These are phyloP conservation scores for Upupa epops DNA, from an alignment of 2,113 vertebrate species.

Conservation along the genomic window DNA sequence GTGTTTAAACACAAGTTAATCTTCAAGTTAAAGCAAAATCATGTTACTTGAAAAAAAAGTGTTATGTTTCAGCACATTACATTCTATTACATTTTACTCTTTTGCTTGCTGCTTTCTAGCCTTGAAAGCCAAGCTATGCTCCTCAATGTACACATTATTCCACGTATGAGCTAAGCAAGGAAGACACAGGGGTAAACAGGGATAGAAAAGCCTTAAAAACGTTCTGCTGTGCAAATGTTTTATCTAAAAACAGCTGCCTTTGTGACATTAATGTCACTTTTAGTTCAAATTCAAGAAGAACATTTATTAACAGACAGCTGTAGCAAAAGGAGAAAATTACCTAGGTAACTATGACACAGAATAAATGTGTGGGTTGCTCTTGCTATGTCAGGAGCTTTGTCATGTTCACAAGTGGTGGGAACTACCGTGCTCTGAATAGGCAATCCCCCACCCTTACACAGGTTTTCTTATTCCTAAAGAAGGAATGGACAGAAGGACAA, in stretches of 20 bases:
- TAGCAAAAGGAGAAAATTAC: constrained; percentile 16
- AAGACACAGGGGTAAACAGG: not conserved
- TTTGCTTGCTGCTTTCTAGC: not conserved
- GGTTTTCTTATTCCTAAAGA: not conserved
- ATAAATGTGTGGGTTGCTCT: not conserved
- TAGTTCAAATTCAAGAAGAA: constrained; percentile 9
- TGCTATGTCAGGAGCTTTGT: not conserved
- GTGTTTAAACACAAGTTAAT: not conserved
- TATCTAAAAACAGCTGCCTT: constrained; percentile 27
- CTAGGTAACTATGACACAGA: not conserved
- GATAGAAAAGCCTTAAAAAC: constrained; percentile 9
- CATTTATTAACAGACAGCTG: not conserved
- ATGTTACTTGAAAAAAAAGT: not conserved
- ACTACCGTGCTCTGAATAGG: not conserved
- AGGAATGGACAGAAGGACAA: not conserved
- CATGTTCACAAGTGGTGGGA: not conserved
- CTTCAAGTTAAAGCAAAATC: not conserved
- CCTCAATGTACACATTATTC: not conserved
- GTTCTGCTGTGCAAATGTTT: not conserved
- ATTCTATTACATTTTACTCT: not conserved
- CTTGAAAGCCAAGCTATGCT: not conserved
- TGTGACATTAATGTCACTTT: not conserved
- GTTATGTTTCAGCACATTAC: not conserved
- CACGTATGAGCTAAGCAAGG: not conserved
- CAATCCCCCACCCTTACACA: not conserved